Evolutionary conservation across 2,113 vertebrate species (phyloP).

Genomic region (Hippocampus guttulatus): DNA sequence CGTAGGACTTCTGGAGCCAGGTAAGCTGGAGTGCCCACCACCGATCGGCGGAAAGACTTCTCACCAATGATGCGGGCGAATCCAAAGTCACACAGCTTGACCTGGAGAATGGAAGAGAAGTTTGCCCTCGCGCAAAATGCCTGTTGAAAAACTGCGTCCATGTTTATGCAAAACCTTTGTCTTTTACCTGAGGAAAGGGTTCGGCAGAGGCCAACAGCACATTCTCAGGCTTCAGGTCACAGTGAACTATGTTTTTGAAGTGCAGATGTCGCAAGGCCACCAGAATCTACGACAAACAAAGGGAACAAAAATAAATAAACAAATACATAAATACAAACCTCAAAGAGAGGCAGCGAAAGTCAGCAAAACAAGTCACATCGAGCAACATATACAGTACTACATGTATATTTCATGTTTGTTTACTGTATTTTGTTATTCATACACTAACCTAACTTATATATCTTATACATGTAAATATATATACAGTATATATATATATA

Average conservation of each 20-base stretch:
- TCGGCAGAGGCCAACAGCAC: constrained; percentile 96
- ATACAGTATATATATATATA: too few relatives aligned
- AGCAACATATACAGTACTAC: too few relatives aligned
- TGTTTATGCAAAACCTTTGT: not conserved
- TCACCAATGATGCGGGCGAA: constrained; percentile 97
- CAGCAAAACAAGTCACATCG: too few relatives aligned
- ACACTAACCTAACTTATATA: too few relatives aligned
- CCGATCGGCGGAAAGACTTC: constrained; percentile 93
- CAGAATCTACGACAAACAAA: constrained; percentile 81
- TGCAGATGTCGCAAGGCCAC: constrained; percentile 96
- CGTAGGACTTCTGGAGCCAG: constrained; percentile 93
- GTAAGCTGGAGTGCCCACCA: constrained; percentile 94
- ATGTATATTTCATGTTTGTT: too few relatives aligned
- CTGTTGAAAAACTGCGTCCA: too few relatives aligned
- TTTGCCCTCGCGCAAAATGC: not conserved
- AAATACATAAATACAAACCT: not conserved
- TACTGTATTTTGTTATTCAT: too few relatives aligned
- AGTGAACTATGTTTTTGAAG: constrained; percentile 99
- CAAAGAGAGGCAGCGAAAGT: too few relatives aligned
- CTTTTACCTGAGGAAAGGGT: constrained; percentile 88
- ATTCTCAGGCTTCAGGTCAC: constrained; percentile 98
- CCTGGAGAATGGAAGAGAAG: constrained; percentile 66
- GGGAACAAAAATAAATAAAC: not conserved
- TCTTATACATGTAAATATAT: too few relatives aligned
- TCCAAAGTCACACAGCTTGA: constrained; percentile 96